Evolutionary conservation across 2,113 vertebrate species (phyloP).

Genomic region (Epinephelus fuscoguttatus): DNA sequence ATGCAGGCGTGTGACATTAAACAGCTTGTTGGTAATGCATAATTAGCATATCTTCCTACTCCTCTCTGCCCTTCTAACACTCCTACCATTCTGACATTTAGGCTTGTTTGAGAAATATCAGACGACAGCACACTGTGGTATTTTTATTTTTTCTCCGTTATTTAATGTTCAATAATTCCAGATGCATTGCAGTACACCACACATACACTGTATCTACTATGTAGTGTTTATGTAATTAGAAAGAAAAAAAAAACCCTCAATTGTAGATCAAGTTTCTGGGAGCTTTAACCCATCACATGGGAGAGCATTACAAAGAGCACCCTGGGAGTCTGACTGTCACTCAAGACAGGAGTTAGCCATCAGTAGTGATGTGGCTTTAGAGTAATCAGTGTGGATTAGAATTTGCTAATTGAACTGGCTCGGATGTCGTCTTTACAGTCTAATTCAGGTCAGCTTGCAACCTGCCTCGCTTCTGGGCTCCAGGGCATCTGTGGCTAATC

Average conservation of each 20-base stretch:
- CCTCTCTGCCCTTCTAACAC: not conserved
- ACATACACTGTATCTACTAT: not conserved
- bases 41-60: constrained; percentile 14
- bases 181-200: not conserved
- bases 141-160: not conserved
- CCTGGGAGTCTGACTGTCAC: constrained; percentile 37
- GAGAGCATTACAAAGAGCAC: not conserved
- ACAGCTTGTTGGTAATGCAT: constrained; percentile 35
- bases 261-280: not conserved
- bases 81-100: not conserved
- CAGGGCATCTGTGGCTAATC: constrained; percentile 73
- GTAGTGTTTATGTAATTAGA: not conserved
- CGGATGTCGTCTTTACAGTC: constrained; percentile 66
- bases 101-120: not conserved
- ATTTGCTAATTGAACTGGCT: constrained; percentile 76
- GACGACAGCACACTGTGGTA: not conserved
- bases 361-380: constrained; percentile 53
- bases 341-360: constrained; percentile 48
- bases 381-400: constrained; percentile 72
- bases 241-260: too few species aligned
- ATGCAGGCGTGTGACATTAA: constrained; percentile 1
- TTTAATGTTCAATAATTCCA: not conserved
- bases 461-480: constrained; percentile 69
- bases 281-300: constrained; percentile 4
- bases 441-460: constrained; percentile 76